These are phyloP conservation scores for Nyctalus aviator DNA, from an alignment of 2,797 vertebrate genomes.

Conservation along the genomic window DNA sequence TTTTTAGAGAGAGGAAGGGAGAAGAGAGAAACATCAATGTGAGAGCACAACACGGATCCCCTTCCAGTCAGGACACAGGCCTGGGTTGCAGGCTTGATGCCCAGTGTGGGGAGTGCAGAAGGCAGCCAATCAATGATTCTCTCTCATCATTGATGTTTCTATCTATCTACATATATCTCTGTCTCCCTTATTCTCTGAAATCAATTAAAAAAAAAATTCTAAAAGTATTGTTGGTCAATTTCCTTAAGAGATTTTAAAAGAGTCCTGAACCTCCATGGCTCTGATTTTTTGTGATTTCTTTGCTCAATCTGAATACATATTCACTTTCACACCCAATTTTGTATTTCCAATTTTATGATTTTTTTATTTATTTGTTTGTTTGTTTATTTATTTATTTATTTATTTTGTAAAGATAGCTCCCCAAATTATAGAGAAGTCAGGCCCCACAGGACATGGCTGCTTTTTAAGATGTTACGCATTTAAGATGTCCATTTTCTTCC, in stretches of 20 bases:
- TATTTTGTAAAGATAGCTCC: not conserved
- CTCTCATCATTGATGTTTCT: no score
- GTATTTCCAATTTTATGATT: not conserved
- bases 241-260: conserved; percentile 12
- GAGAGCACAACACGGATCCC: no score
- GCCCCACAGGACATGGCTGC: not conserved
- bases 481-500: not conserved
- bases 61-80: no score
- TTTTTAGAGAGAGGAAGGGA: no score
- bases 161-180: no score
- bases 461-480: not conserved
- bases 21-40: no score
- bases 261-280: not conserved
- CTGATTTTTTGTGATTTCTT: not conserved
- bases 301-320: not conserved
- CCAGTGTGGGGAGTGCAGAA: no score
- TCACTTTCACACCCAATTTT: not conserved
- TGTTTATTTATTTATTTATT: no score
- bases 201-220: no score
- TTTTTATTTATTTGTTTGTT: not conserved
- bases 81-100: no score
- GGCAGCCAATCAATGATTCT: no score
- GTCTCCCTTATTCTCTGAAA: no score
- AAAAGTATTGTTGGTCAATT: not conserved
- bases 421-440: not conserved